A percentile compares a stretch with the other conserved stretches of the same genome.
phyloP scores from a whole-genome alignment of 2,797 vertebrate species.

The Spondyliosoma cantharus region DNA sequence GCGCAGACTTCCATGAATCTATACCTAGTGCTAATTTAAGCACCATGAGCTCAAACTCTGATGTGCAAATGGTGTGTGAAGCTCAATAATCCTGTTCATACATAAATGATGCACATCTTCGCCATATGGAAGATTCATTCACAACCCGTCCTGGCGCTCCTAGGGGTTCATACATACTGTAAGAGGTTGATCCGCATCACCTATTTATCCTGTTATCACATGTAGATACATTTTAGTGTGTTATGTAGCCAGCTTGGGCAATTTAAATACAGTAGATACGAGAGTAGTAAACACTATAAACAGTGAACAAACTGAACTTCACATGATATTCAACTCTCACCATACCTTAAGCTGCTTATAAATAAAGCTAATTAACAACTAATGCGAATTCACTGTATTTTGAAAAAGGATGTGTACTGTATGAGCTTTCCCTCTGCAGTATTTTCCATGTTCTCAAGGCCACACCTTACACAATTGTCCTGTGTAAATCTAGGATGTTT shows the following conservation, averaged over 20 bases:
- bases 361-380: neutral
- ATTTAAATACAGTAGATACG: slow-evolving; percentile 1
- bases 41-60: neutral
- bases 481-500: slow-evolving; percentile 2
- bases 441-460: slow-evolving; percentile 32
- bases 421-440: neutral
- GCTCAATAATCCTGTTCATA: neutral
- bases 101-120: neutral
- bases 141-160: neutral
- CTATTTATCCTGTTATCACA: slow-evolving; percentile 1
- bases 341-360: neutral
- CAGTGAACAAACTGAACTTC: neutral
- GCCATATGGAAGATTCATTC: neutral
- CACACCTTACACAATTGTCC: neutral
- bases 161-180: neutral
- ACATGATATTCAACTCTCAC: neutral
- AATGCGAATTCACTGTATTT: slow-evolving; percentile 9
- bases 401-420: slow-evolving; percentile 7
- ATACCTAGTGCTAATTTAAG: neutral
- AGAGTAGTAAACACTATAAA: neutral
- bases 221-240: neutral
- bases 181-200: neutral
- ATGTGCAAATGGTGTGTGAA: neutral
- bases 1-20: neutral
- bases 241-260: neutral